A percentile compares a stretch with the other conserved stretches of the same genome.
Conservation (phyloP, 2,113 vertebrate species). For the Sigmodon hispidus region DNA sequence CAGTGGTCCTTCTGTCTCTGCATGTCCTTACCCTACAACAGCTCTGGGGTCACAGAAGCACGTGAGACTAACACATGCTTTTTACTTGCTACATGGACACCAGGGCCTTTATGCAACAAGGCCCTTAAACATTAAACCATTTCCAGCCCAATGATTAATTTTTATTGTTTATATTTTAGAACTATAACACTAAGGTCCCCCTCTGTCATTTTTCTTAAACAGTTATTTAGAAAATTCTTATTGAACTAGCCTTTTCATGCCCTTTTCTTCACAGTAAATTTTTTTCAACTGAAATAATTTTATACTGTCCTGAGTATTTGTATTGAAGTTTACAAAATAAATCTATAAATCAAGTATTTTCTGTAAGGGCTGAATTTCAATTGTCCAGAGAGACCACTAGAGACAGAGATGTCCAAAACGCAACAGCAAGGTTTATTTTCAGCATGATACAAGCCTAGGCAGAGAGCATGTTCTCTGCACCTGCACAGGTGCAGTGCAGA, state of each 20-base stretch:
- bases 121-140: background rate
- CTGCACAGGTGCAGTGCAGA: too few species aligned
- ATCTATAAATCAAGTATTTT: background rate
- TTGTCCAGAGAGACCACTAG: too few species aligned
- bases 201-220: background rate
- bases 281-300: background rate
- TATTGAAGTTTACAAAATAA: background rate
- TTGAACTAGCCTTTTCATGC: background rate
- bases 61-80: background rate
- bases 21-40: background rate
- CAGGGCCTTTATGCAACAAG: background rate
- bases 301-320: background rate
- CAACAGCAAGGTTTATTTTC: too few species aligned
- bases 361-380: too few species aligned
- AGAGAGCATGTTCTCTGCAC: too few species aligned
- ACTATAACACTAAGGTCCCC: background rate
- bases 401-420: too few species aligned
- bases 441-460: too few species aligned
- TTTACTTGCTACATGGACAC: background rate
- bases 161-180: background rate
- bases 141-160: background rate
- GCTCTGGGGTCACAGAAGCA: background rate
- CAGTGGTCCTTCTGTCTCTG: background rate
- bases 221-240: background rate
- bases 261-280: background rate